Conservation (phyloP, 23 tunicate genomes). For the Ciona savignyi region DNA sequence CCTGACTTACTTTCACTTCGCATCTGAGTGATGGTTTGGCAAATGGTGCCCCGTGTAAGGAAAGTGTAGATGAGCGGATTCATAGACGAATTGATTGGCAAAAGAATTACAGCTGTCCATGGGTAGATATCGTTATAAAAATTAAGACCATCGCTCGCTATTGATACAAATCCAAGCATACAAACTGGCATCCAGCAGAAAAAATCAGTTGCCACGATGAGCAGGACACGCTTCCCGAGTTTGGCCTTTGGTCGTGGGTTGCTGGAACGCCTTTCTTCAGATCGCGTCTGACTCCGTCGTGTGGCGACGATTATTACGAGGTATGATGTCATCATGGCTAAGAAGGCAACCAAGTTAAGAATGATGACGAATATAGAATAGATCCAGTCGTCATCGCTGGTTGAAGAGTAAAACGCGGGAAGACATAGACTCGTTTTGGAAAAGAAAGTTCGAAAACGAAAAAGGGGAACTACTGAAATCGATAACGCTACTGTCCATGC, state of each 20-base stretch:
- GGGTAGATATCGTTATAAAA: conserved; percentile 19
- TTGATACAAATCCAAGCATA: conserved; percentile 25
- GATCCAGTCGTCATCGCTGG: background rate
- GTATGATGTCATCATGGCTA: conserved; percentile 6
- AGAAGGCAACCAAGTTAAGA: background rate
- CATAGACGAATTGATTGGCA: conserved; percentile 38
- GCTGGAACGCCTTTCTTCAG: background rate
- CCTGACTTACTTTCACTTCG: background rate
- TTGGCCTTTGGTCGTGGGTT: background rate
- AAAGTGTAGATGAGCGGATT: conserved; percentile 38
- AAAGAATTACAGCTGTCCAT: conserved; percentile 27
- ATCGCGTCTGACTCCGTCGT: background rate
- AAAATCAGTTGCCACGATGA: conserved; percentile 28
- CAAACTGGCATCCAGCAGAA: conserved; percentile 51
- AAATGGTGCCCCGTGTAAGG: background rate
- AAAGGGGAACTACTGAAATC: background rate
- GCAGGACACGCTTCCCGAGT: conserved; percentile 14
- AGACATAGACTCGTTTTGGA: background rate
- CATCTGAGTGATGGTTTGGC: background rate
- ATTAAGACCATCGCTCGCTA: background rate
- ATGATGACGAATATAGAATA: conserved; percentile 4
- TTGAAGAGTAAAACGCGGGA: conserved; percentile 3
- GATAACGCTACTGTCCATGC: conserved; percentile 2
- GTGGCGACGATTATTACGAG: background rate
- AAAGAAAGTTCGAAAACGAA: background rate